Conservation (phyloP, 2,113 vertebrate species). For the Tenrec ecaudatus region DNA sequence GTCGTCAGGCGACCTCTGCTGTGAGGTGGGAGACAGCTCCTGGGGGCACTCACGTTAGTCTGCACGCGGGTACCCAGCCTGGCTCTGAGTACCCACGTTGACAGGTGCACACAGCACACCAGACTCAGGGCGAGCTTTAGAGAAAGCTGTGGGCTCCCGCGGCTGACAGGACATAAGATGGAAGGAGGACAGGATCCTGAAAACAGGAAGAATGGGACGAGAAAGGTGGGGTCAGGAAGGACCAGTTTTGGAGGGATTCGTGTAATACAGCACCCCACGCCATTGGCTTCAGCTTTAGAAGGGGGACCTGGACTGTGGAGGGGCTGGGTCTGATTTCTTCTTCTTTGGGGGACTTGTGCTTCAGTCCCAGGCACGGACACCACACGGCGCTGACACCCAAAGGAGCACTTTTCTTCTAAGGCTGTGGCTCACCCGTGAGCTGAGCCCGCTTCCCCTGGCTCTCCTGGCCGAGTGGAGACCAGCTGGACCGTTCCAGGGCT, state of each 20-base stretch:
- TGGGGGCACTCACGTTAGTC: background rate
- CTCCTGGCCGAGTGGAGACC: conserved; percentile 41
- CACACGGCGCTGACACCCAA: background rate
- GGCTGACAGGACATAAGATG: background rate
- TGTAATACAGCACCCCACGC: background rate
- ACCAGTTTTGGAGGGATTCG: accelerated
- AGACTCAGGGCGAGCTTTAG: background rate
- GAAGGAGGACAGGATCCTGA: background rate
- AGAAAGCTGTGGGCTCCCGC: background rate
- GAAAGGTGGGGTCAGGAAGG: background rate
- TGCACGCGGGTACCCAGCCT: background rate
- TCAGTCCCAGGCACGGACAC: background rate
- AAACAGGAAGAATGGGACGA: background rate
- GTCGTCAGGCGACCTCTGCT: background rate
- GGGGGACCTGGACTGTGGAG: background rate
- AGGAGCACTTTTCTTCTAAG: background rate
- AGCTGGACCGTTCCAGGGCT: conserved; percentile 68
- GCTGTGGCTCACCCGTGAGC: background rate
- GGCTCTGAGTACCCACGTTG: background rate
- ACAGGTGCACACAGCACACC: background rate
- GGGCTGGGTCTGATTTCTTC: background rate
- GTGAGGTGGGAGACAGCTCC: background rate
- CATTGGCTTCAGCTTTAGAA: background rate
- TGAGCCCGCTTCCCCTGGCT: background rate
- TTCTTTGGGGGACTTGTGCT: background rate